A percentile compares a stretch with the other conserved stretches of the same genome.
phyloP scores from a whole-genome alignment of 2,888 invertebrate species.

The Schizaphis graminum region DNA sequence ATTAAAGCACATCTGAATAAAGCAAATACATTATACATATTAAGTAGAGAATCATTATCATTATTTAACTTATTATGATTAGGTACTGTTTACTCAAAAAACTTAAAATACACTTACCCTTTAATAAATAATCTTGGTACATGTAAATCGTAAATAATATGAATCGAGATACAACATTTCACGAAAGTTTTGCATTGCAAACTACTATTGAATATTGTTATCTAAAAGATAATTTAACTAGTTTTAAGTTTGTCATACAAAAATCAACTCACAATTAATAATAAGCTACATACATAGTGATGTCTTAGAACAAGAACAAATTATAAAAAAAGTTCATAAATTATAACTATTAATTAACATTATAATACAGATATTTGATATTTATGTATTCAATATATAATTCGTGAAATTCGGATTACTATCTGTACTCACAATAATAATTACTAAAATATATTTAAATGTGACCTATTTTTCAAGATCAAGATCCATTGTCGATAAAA shows the following conservation, averaged over 20 bases:
- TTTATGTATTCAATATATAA: neutral
- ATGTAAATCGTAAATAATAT: neutral
- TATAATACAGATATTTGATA: neutral
- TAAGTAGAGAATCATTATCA: neutral
- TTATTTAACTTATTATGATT: neutral
- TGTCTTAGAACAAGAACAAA: neutral
- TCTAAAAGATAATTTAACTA: neutral
- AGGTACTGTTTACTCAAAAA: neutral
- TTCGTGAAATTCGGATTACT: slow-evolving; percentile 3
- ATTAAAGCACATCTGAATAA: neutral
- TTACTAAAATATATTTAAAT: neutral
- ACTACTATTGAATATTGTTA: neutral
- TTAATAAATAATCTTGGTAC: neutral
- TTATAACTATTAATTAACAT: neutral
- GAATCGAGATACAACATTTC: neutral
- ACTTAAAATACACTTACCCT: neutral
- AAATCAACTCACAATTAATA: neutral
- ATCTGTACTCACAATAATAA: neutral
- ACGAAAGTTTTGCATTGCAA: neutral
- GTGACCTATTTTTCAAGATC: slow-evolving; percentile 62
- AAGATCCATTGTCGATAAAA: slow-evolving; percentile 56
- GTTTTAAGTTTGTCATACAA: neutral
- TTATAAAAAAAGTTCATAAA: neutral
- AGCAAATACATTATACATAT: neutral
- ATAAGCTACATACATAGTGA: neutral